phyloP scores from a whole-genome alignment of 2,888 invertebrate species.

The Catocala fraxini region DNA sequence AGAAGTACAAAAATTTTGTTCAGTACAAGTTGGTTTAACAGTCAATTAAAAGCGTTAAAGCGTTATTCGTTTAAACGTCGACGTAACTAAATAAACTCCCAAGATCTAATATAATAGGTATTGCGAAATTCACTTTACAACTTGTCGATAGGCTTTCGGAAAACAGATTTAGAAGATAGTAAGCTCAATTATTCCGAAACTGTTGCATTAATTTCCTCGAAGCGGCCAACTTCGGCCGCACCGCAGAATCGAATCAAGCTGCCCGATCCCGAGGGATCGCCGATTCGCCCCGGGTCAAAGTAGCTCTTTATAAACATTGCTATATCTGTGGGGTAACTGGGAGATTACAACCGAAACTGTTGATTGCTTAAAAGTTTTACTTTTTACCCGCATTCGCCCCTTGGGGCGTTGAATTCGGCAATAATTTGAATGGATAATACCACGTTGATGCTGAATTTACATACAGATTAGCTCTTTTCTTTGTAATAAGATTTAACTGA shows the following conservation, averaged over 20 bases:
- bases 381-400: slow-evolving; percentile 12
- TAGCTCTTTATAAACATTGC: slow-evolving; percentile 18
- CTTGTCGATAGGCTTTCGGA: background rate
- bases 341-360: slow-evolving; percentile 25
- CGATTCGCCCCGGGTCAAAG: slow-evolving; percentile 11
- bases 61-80: too few species aligned
- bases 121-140: too few species aligned
- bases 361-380: slow-evolving; percentile 29
- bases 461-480: slow-evolving; percentile 13
- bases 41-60: too few species aligned
- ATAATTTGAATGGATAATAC: slow-evolving; percentile 10
- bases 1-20: too few species aligned
- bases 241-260: slow-evolving; percentile 9
- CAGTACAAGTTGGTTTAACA: too few species aligned
- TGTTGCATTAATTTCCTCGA: slow-evolving; percentile 5
- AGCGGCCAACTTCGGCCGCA: slow-evolving; percentile 1
- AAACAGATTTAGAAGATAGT: slow-evolving; percentile 4
- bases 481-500: slow-evolving; percentile 12
- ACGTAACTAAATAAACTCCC: too few species aligned
- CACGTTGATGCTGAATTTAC: slow-evolving; percentile 3
- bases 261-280: background rate
- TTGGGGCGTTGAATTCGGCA: background rate
- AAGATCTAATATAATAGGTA: too few species aligned
- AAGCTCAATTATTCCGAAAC: slow-evolving; percentile 4
- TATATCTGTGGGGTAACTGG: slow-evolving; percentile 10